A percentile compares a stretch with the other conserved stretches of the same genome.
Evolutionary conservation across 2,888 invertebrate species (phyloP).

Genomic region (Euzetes globulus): DNA sequence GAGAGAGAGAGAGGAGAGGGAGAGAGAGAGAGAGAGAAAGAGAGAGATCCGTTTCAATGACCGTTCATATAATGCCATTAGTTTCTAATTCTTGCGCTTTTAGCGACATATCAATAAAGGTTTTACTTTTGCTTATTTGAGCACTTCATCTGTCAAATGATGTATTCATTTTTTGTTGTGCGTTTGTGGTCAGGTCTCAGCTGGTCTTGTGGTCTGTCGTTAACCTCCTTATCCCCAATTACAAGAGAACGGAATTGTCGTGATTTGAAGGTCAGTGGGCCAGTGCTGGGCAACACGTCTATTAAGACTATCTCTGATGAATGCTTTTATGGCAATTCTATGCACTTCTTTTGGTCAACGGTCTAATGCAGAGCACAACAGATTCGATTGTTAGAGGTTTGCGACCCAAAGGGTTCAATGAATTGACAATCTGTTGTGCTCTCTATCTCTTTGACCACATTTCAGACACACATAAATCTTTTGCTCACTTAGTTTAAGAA

Average conservation of each 20-base stretch:
- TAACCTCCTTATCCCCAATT: slow-evolving; percentile 27
- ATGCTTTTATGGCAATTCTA: slow-evolving; percentile 20
- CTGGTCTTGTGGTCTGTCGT: slow-evolving; percentile 18
- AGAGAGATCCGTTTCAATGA: neutral
- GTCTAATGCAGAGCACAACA: neutral
- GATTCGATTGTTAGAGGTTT: slow-evolving; percentile 19
- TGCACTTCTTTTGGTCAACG: slow-evolving; percentile 24
- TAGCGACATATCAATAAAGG: slow-evolving; percentile 20
- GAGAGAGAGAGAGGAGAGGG: slow-evolving; percentile 12
- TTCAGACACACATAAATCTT: slow-evolving; percentile 20
- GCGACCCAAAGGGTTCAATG: slow-evolving; percentile 29
- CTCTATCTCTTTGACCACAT: neutral
- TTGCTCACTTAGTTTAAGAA: neutral
- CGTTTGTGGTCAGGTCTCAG: slow-evolving; percentile 12
- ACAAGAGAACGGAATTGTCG: neutral
- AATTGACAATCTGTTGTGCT: slow-evolving; percentile 26
- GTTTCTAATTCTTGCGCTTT: slow-evolving; percentile 27
- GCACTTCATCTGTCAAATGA: slow-evolving; percentile 28
- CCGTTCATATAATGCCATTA: slow-evolving; percentile 15
- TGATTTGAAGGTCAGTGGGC: slow-evolving; percentile 29
- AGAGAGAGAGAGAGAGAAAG: slow-evolving; percentile 17
- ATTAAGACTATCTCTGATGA: slow-evolving; percentile 27
- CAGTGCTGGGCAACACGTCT: slow-evolving; percentile 16
- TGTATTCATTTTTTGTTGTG: slow-evolving; percentile 4
- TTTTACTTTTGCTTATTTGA: slow-evolving; percentile 22